These are phyloP conservation scores for Thalassophryne amazonica DNA, from an alignment of 2,797 vertebrate genomes.

Conservation along the genomic window DNA sequence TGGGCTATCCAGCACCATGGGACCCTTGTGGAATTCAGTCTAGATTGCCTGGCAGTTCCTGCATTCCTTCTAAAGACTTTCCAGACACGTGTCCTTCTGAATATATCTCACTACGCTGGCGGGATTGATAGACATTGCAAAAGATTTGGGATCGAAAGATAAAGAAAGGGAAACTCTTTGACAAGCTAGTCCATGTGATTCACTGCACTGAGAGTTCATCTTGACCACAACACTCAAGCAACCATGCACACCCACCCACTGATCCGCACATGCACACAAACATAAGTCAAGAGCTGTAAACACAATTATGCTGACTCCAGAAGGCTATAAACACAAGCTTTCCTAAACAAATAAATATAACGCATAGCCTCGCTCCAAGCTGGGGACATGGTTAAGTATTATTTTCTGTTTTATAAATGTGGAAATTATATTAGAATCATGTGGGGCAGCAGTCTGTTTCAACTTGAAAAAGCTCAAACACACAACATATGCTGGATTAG, in stretches of 20 bases:
- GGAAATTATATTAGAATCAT: constrained; percentile 6
- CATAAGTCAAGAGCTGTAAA: constrained; percentile 26
- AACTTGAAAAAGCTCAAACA: not conserved
- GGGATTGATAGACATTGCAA: constrained; percentile 12
- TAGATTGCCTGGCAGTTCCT: constrained; percentile 23
- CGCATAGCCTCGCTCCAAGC: not conserved
- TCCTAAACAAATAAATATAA: constrained; percentile 35
- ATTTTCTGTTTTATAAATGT: constrained; percentile 20
- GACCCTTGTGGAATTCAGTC: constrained; percentile 69
- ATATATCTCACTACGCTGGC: constrained; percentile 31
- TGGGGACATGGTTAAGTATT: constrained; percentile 8
- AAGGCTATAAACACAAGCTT: constrained; percentile 17
- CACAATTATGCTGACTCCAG: constrained; percentile 12
- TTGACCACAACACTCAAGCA: constrained; percentile 21
- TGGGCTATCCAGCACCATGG: constrained; percentile 51
- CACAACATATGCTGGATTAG: constrained; percentile 1
- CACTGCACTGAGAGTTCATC: constrained; percentile 9
- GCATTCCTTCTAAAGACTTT: constrained; percentile 24
- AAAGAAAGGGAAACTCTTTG: not conserved
- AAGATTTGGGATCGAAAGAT: not conserved
- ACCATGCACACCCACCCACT: not conserved
- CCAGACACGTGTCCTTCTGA: constrained; percentile 42
- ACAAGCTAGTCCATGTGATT: constrained; percentile 11
- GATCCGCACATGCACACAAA: constrained; percentile 3
- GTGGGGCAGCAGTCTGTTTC: not conserved